Evolutionary conservation across 2,888 invertebrate species (phyloP).

Genomic region (Xylota segnis): DNA sequence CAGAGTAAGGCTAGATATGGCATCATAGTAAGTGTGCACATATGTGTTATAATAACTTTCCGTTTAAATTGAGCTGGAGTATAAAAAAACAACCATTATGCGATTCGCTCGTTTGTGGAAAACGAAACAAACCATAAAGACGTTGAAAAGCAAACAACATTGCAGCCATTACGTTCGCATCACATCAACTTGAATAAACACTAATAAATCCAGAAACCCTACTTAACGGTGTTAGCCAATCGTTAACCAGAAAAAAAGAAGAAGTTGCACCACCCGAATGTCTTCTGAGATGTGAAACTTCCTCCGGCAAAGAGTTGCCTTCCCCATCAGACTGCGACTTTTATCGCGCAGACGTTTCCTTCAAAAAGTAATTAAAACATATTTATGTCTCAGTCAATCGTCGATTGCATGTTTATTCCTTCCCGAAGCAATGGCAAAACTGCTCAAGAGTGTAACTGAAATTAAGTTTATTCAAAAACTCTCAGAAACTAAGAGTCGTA

Average conservation of each 20-base stretch:
- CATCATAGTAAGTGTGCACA: no score
- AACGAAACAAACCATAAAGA: background rate
- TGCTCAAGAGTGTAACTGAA: conserved; percentile 5
- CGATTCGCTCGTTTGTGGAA: no score
- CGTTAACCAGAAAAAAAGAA: background rate
- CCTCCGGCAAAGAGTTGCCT: background rate
- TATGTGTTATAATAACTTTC: no score
- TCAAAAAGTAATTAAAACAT: conserved; percentile 19
- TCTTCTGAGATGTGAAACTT: conserved; percentile 6
- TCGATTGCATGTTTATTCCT: conserved; percentile 13
- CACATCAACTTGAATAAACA: conserved; percentile 19
- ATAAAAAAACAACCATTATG: background rate
- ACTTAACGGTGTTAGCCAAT: conserved; percentile 29
- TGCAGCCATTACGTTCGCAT: background rate
- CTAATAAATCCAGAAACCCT: conserved; percentile 7
- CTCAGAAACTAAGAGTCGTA: conserved; percentile 1
- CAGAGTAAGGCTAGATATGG: no score
- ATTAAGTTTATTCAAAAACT: conserved; percentile 10
- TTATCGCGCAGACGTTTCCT: conserved; percentile 9
- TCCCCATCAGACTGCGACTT: conserved; percentile 11
- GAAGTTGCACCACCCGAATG: background rate
- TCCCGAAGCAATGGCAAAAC: background rate
- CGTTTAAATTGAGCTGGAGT: no score
- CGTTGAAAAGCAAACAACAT: conserved; percentile 2
- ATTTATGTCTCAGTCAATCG: conserved; percentile 25